Evolutionary conservation across 2,113 vertebrate genomes (phyloP), one percentile per base, ranked within the genome.

Genomic region (Eonycteris spelaea): DNA sequence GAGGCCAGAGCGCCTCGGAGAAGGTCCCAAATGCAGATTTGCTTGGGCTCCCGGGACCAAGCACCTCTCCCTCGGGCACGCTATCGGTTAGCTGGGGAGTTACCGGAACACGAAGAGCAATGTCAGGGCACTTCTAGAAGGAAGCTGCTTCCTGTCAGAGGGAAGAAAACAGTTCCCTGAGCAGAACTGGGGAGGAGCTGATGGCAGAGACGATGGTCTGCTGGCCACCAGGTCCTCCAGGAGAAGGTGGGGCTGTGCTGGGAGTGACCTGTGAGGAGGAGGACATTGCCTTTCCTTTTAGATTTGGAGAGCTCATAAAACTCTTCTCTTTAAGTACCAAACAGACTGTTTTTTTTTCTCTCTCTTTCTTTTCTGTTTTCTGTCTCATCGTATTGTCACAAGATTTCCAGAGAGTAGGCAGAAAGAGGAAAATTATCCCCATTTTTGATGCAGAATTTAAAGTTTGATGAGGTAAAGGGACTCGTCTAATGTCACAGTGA

Each of bases 11-110:
- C 30, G 3, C 45, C 71, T 53, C 1, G 0, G 9, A 40, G 24
- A 61, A 68, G 28, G 40, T 12, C 14, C 11, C 16, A 5, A 35
- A 61, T 24, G 15, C 15, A 9, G n/a, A 8, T 28, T 5, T 30
- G 63, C 15, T n/a, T n/a, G 8, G 0, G 0, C 87, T 55, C 75
- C 43, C 0, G 0, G 28, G 61, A 22, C 51, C 4, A 7, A 9
- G 7, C 57, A 10, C 70, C 1, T n/a, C 8, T 63, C 48, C 18
- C 68, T 63, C 63, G 70, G 45, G 15, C 40, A 19, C 1, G 1
- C 61, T 13, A 3, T 57, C 55, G 5, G 7, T 4, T 13, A 38
- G 28, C 59, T 4, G 1, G 16, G 63, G 30, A 45, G 14, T 65
- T 70, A 86, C 79, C 51, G 68, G 33, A 82, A 79, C 15, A n/a